Evolutionary conservation across 2,113 vertebrate species (phyloP), one percentile per base, ranked within the genome.

Genomic region (Laterallus jamaicensis): DNA sequence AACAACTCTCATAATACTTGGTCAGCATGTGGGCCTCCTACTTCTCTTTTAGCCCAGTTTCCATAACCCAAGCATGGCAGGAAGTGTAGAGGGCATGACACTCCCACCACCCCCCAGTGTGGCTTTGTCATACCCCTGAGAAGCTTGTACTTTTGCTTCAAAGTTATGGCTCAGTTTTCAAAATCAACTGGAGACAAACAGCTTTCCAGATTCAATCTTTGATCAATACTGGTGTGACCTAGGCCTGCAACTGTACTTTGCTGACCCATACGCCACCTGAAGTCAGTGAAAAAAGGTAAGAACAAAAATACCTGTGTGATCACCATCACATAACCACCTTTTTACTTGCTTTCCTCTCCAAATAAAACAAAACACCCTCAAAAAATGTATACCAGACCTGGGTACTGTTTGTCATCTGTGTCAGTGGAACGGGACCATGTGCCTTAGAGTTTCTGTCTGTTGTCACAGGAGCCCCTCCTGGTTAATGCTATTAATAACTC

Each of bases 81-180:
- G 55, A 80, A 55, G 55, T 0, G 0, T 18, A 28, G 20, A 35
- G 76, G 16, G 37, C 39, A 3, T 1, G 8, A 28, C 26, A 54
- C 52, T 15, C 52, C 49, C 49, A 49, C 49, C 49, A 22, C 6
- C 28, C 12, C 35, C 16, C 28, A 15, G 52, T 11, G 31, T 47
- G 22, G 4, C 35, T 80, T 28, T 71, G 20, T 24, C 39, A 26
- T 5, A 6, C 6, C 32, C 29, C 4, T 10, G 25, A n/a, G n/a
- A 50, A 76, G 9, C 16, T 68, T 15, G 12, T 21, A 35, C 22
- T 64, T 35, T 18, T 3, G 21, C 15, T 63, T 31, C 59, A 28
- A 68, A 67, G 12, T 18, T 24, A 52, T 5, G 47, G 47, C 26
- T 4, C 2, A 1, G 19, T 58, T 42, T 67, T 62, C 5, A 63